Conservation (phyloP, 2,888 invertebrate genomes). For the Lepidonotus clava region DNA sequence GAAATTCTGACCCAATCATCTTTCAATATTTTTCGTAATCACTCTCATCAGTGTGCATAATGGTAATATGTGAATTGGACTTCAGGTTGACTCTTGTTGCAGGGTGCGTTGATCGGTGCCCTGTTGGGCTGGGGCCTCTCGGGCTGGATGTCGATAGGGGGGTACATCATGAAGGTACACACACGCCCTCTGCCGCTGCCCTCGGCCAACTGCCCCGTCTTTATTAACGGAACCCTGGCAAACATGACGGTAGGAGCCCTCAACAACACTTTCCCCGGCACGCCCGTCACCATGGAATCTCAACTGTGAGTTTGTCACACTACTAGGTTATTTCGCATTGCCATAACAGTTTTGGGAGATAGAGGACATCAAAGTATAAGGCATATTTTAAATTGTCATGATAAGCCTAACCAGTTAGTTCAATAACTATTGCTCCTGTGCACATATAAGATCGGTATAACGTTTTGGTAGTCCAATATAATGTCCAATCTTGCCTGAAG, state of each 20-base stretch:
- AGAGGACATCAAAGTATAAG: too few relatives aligned
- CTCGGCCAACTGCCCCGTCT: not conserved
- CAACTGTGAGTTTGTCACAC: not conserved
- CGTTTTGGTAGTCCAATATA: too few relatives aligned
- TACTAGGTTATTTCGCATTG: too few relatives aligned
- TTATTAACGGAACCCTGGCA: not conserved
- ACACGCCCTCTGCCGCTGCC: conserved; percentile 4
- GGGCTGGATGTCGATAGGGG: conserved; percentile 49
- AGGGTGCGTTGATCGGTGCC: conserved; percentile 49
- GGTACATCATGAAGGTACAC: not conserved
- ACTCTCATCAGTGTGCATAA: too few relatives aligned
- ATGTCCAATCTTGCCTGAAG: too few relatives aligned
- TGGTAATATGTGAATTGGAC: not conserved
- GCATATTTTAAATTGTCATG: too few relatives aligned
- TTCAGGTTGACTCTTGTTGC: not conserved
- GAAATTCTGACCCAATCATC: too few relatives aligned
- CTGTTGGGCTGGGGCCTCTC: conserved; percentile 25
- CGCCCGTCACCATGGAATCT: conserved; percentile 5
- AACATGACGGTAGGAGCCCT: not conserved
- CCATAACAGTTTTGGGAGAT: too few relatives aligned
- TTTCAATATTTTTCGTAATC: too few relatives aligned
- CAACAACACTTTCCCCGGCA: conserved; percentile 21
- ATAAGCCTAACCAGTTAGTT: too few relatives aligned
- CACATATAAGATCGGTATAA: too few relatives aligned
- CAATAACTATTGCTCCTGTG: too few relatives aligned